Evolutionary conservation across 2,797 vertebrate genomes (phyloP), one percentile per base, ranked within the genome.

Genomic region (Pseudomugil gertrudae): DNA sequence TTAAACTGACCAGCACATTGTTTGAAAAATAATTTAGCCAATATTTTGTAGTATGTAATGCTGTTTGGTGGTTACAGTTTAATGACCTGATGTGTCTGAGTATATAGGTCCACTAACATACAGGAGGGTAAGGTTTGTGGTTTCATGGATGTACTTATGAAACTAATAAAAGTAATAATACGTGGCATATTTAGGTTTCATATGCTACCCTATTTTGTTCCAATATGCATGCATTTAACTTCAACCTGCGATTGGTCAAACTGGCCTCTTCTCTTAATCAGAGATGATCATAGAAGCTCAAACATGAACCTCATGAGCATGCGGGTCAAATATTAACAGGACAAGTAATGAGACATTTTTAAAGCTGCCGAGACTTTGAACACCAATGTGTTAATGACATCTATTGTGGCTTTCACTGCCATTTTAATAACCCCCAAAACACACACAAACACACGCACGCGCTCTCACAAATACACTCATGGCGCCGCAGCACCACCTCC

Each of bases 401-500:
- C 74, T 56, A 71, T 40, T 76, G 77, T 80, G 74, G 65, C 53
- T 83, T 74, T 70, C 70, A 64, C 63, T 76, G 69, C 63, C 75
- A 72, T 84, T 84, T 87, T 83, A 87, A 80, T 83, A 80, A 66
- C 52, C 69, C 24, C 51, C 15, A 33, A 52, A 35, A 52, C 29
- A 38, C 58, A 38, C 57, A 52, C 52, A 7, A 62, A 19, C 67
- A 70, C 66, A 75, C 91, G 90, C 87, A 90, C 51, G 32, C 38
- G 0, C 57, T 33, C 68, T 6, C 69, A 33, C 85, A 35, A 45
- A 63, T 23, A 57, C 76, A 91, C 94, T 87, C 94, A 92, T 93
- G 93, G 95, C 94, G 94, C 80, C 92, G 88, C 85, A 90, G 84
- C 95, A 95, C 92, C 93, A 93, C 93, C 91, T 92, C 94, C 92